These are phyloP conservation scores for Gari tellinella DNA, from an alignment of 2,888 invertebrate genomes.

Conservation along the genomic window DNA sequence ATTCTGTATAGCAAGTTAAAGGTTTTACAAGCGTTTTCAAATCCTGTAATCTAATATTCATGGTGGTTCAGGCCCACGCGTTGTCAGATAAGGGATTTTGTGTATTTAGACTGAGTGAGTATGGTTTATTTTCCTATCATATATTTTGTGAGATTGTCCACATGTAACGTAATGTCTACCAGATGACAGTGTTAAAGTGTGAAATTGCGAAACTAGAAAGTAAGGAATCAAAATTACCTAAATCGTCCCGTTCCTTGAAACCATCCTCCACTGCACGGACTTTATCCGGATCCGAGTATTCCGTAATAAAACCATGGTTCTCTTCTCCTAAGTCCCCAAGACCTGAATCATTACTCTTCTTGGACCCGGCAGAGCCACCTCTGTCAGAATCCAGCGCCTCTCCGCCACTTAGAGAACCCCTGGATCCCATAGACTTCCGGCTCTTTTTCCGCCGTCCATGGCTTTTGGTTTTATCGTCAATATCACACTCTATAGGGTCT, in stretches of 20 bases:
- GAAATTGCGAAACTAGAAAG: too few relatives aligned
- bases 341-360: conserved; percentile 81
- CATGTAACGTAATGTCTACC: too few relatives aligned
- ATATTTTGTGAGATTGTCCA: too few relatives aligned
- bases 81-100: too few relatives aligned
- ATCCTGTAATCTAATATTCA: too few relatives aligned
- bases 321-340: conserved; percentile 72
- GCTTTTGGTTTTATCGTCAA: conserved; percentile 37
- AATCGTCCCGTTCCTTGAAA: conserved; percentile 68
- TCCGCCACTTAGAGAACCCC: conserved; percentile 43
- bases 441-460: conserved; percentile 56
- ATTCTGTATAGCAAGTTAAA: too few relatives aligned
- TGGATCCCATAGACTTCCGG: conserved; percentile 60
- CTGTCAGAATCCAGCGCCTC: conserved; percentile 65
- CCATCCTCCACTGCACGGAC: conserved; percentile 68
- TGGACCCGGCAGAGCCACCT: conserved; percentile 79
- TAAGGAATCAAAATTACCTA: conserved; percentile 66
- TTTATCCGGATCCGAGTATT: conserved; percentile 72
- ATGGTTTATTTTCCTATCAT: too few relatives aligned
- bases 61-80: too few relatives aligned
- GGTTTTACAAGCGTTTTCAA: too few relatives aligned
- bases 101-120: too few relatives aligned
- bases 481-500: conserved; percentile 62
- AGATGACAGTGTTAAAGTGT: too few relatives aligned
- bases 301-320: conserved; percentile 75